Percentiles rank a stretch among this genome's conserved stretches.
Evolutionary conservation across 1,140 invertebrate genomes (phyloP).

Genomic region (Adelges cooleyi): DNA sequence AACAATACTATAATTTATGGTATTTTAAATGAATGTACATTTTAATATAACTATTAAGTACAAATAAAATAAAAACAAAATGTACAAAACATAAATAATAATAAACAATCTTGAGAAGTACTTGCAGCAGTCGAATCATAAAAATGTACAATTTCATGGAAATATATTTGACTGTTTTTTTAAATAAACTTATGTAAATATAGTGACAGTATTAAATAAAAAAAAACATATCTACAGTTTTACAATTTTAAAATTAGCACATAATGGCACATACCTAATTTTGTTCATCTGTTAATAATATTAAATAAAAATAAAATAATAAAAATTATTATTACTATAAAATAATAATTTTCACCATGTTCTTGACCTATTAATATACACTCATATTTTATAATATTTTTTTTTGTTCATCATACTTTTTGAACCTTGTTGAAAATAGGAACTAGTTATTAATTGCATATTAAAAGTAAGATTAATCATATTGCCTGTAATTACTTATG

Average conservation of each 20-base stretch:
- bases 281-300: conserved; percentile 14
- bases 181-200: conserved; percentile 19
- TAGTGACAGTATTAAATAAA: background rate
- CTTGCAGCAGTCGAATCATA: conserved; percentile 14
- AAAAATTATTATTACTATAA: no score
- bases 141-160: background rate
- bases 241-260: conserved; percentile 13
- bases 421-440: conserved; percentile 8
- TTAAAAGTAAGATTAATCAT: no score
- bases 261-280: conserved; percentile 21
- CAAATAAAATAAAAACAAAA: conserved; percentile 16
- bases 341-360: background rate
- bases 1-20: background rate
- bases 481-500: background rate
- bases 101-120: conserved; percentile 12
- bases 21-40: background rate
- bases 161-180: conserved; percentile 13
- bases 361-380: conserved; percentile 19
- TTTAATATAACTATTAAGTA: background rate
- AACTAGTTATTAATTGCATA: background rate
- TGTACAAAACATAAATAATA: conserved; percentile 22
- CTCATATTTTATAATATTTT: no score
- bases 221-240: background rate
- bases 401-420: no score
- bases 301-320: no score